Percentiles rank a stretch among this genome's conserved stretches.
Evolutionary conservation across 2,888 invertebrate species (phyloP).

Genomic region (Oxycera nigricornis): DNA sequence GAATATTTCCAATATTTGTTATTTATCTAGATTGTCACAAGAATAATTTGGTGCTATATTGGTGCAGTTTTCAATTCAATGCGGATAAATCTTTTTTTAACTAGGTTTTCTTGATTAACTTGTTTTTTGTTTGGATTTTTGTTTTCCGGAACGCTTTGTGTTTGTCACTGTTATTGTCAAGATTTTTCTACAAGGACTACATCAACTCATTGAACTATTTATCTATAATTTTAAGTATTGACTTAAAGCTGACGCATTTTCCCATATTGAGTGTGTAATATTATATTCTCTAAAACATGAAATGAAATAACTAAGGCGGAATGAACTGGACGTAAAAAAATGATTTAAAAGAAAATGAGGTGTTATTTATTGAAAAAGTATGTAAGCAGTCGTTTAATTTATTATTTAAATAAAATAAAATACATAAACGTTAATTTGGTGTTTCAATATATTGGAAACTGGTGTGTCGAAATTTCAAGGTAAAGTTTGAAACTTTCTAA

Average conservation of each 20-base stretch:
- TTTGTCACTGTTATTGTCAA: conserved; percentile 27
- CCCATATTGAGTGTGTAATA: too few relatives aligned
- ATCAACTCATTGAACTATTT: neutral
- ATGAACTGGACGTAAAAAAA: neutral
- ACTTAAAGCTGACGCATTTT: neutral
- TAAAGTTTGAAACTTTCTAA: too few relatives aligned
- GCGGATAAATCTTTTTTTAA: neutral
- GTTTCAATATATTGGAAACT: too few relatives aligned
- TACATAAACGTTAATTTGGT: neutral
- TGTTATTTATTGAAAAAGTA: conserved; percentile 32
- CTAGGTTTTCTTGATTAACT: neutral
- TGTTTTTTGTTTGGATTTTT: conserved; percentile 22
- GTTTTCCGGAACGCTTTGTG: conserved; percentile 26
- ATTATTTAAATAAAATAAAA: conserved; percentile 34
- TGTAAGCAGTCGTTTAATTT: conserved; percentile 37
- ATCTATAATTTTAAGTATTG: conserved; percentile 4
- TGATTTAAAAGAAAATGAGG: conserved; percentile 14
- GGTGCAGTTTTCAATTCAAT: conserved; percentile 27
- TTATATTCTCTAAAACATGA: neutral
- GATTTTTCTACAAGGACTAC: too few relatives aligned
- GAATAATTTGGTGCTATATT: conserved; percentile 31
- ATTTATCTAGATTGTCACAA: conserved; percentile 12
- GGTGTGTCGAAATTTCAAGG: too few relatives aligned
- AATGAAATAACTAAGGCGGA: neutral
- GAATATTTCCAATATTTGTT: conserved; percentile 20